Evolutionary conservation across 92 coral and sea anemone genomes (phyloP).

Genomic region (Bergia puertoricense): DNA sequence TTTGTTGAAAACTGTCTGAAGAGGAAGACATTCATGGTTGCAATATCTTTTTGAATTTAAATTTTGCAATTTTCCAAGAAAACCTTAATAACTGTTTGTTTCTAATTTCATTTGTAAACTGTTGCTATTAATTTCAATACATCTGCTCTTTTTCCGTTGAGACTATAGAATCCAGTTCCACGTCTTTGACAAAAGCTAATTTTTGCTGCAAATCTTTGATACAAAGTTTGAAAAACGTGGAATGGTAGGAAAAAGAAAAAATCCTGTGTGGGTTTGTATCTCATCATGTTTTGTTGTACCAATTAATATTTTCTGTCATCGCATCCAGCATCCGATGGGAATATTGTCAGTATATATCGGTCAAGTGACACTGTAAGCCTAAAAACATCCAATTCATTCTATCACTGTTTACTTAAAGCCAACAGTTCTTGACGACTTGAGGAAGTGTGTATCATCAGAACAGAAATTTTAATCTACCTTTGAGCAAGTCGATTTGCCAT

Average conservation of each 20-base stretch:
- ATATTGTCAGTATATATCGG: background rate
- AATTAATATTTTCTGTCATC: constrained; percentile 7
- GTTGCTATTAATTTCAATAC: constrained; percentile 14
- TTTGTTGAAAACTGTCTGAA: background rate
- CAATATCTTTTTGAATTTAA: background rate
- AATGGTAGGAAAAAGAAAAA: background rate
- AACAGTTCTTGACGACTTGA: constrained; percentile 20
- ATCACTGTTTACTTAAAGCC: background rate
- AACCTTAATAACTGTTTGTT: constrained; percentile 21
- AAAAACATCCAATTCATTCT: background rate
- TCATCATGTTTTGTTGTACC: background rate
- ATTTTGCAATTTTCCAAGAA: background rate
- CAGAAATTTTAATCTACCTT: constrained; percentile 15
- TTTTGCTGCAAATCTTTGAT: background rate
- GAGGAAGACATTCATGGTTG: background rate
- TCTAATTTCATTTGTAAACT: constrained; percentile 8
- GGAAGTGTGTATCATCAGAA: constrained; percentile 20
- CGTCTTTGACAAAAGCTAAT: background rate
- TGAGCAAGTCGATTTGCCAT: constrained; percentile 3
- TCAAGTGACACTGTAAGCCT: background rate
- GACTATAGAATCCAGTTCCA: background rate
- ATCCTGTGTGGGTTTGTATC: background rate
- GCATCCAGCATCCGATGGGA: background rate
- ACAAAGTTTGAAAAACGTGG: background rate
- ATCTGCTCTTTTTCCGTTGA: background rate